Evolutionary conservation across 2,113 vertebrate genomes (phyloP).

Genomic region (Gobius niger): DNA sequence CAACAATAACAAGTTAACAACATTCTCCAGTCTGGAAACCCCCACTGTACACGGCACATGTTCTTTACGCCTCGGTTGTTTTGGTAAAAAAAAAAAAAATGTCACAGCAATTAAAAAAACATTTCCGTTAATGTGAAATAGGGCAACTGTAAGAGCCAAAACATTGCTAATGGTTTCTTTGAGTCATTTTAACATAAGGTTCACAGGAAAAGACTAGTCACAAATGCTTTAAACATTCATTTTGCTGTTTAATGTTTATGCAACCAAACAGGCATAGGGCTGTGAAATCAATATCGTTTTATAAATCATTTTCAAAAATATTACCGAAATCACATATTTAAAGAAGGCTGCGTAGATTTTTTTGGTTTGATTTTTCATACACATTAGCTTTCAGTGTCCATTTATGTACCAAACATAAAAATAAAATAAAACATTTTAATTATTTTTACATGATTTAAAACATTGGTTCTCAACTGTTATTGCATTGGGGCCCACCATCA

Average conservation of each 20-base stretch:
- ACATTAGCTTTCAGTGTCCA: no score
- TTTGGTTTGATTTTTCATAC: no score
- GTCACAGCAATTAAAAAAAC: slow-evolving; percentile 13
- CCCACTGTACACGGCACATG: neutral
- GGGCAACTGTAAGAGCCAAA: neutral
- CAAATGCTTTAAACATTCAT: no score
- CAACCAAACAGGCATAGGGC: neutral
- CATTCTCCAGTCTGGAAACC: slow-evolving; percentile 44
- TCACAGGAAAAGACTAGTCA: neutral
- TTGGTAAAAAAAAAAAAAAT: slow-evolving; percentile 6
- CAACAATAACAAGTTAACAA: slow-evolving; percentile 26
- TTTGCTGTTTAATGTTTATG: neutral
- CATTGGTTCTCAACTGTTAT: no score
- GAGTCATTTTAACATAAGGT: neutral
- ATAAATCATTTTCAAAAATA: no score
- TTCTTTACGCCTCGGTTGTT: slow-evolving; percentile 21
- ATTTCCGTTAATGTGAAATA: slow-evolving; percentile 17
- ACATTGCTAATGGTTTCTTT: neutral
- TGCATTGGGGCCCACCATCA: no score
- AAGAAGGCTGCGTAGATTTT: no score
- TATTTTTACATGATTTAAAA: no score
- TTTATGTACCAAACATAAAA: no score
- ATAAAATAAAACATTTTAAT: no score
- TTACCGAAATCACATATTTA: no score
- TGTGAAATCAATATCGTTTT: no score